Base-by-base conservation (phyloP, 1,140 invertebrate species). In the Helicoverpa zea region DNA sequence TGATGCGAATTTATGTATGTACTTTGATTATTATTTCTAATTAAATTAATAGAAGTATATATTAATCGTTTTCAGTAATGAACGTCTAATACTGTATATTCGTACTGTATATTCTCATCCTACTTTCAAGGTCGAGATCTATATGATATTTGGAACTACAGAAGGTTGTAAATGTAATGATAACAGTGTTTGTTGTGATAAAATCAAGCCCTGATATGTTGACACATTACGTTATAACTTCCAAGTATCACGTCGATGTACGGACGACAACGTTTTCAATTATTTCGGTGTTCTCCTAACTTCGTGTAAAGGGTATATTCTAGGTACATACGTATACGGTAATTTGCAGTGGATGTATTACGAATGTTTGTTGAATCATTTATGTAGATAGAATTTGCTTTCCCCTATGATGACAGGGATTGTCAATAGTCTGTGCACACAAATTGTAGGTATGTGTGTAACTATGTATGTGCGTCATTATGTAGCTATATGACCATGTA, bases 261-360 rank as follows among this genome's bases (percentile, higher is more conserved):
- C n/a, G n/a, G 43, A 43, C 12, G 63, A 49, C 63, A 66, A 66
- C 63, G 43, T 49, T 49, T 64, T 64, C 63, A 64, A 64, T 64
- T 59, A 59, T 59, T 64, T 64, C 11, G 2, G 14, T 14, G 35
- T 16, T n/a, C 63, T 64, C 35, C 35, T 16, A 64, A 64, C 35
- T 64, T 47, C 14, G 30, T 5, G 10, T 64, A 43, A 64, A 35
- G 61, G 63, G 3, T 2, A 64, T 7, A 47, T 47, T 14, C 16
- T 23, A 23, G 23, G 23, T 64, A 64, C 16, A 64, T 47, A 64
- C 43, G 35, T 64, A 64, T 12, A 64, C n/a, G 5, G 14, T 64
- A 47, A 64, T 64, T 47, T 64, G 30, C 35, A 16, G 16, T 47
- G 35, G 14, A 35, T 64, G 14, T 43, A 35, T 47, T 13, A 16